Evolutionary conservation across 2,888 invertebrate species (phyloP), one percentile per base, ranked within the genome.

Genomic region (Pyrocoelia pectoralis): DNA sequence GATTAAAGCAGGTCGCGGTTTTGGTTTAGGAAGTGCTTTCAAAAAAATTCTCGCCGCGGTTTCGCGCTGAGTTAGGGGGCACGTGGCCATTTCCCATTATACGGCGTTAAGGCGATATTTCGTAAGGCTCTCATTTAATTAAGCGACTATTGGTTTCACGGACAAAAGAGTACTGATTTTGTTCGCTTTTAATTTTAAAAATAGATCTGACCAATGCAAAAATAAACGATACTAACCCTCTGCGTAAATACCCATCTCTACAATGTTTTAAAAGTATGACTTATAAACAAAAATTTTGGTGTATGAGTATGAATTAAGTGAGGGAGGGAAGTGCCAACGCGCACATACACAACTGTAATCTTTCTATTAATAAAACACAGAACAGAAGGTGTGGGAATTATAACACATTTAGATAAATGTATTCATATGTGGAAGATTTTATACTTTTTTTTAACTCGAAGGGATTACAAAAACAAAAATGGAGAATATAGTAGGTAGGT

Each of bases 41-140:
- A 76, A 76, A 68, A 81, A 84, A 63, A 86, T 84, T 59, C 86
- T 76, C 59, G 86, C 80, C 69, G 85, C 82, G 65, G 86, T 85
- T 73, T 77, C 81, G 61, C 84, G 84, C 71, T 85, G 78, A 41
- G 82, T 77, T 56, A 84, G 82, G 65, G 85, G 83, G 72, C 86
- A 79, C n/a, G 73, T 68, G 64, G 76, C 72, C 76, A 74, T n/a
- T 76, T 64, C 61, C 43, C 54, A 61, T 57, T 69, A 56, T 58
- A 41, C 61, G 61, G 60, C 57, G 28, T 57, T 40, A 56, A 15
- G 63, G 53, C 61, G 56, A 46, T 41, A 52, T 52, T 65, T 63
- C 54, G 66, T 57, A 65, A 58, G 43, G 51, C 59, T 24, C 24
- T 24, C 65, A 67, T 70, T 15, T 38, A 53, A 53, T 57, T 60